Evolutionary conservation across 2,113 vertebrate species (phyloP), one percentile per base, ranked within the genome.

Genomic region (Geothlypis trichas): DNA sequence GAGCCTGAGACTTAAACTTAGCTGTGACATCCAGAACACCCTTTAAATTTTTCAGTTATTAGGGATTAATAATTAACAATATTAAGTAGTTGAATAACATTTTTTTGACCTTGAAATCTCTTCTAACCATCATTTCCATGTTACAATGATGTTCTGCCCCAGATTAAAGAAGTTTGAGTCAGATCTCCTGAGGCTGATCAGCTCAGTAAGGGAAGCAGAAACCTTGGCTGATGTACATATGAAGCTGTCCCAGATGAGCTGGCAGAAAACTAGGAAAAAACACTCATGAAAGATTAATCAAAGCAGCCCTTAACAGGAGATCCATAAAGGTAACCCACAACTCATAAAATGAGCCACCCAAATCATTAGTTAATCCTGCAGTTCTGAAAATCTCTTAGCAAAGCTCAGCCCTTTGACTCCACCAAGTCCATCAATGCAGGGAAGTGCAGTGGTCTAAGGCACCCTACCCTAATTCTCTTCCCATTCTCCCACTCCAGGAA

Each of bases 211-310:
- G 69, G 21, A 63, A 79, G 35, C n/a, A 90, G 66, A 90, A 87
- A 65, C 18, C 33, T 84, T 86, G 91, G 63, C 58, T 73, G 44
- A 44, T n/a, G 37, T 26, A 22, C 16, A 1, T 35, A 26, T 27
- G 73, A 69, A 1, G 3, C 58, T 68, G 49, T 52, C 66, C 71
- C 78, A 95, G 28, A 87, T 10, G 10, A 87, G 16, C 27, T 95
- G 69, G 90, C 58, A 83, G 72, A 71, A 88, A 90, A 79, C 10
- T 44, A 85, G 86, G 71, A 79, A 88, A 94, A 93, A 85, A 59
- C 10, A 69, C 16, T 76, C 2, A 5, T 55, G 28, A 79, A 65
- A 87, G 27, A 84, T 63, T 89, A 57, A 78, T 55, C 52, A 71
- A 94, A 91, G 47, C 85, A 91, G 39, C 33, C 20, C 33, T 74